Percentiles rank a stretch among this genome's conserved stretches.
Evolutionary conservation across 2,113 vertebrate genomes (phyloP).

Genomic region (Coptodon bakossiorum): DNA sequence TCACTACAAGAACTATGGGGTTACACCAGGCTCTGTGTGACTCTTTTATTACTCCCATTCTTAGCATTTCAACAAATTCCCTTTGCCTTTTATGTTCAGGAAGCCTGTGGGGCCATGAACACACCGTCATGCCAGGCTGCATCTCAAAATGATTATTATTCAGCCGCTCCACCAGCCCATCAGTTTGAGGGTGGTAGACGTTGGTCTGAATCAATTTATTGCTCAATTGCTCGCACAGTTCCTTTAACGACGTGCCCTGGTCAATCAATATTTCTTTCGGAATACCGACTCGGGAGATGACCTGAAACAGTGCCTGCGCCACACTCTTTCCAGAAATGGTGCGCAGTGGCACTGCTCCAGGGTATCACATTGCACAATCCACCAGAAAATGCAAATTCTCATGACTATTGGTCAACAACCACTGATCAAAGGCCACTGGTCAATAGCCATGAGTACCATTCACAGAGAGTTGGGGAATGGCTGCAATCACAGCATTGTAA

Average conservation of each 20-base stretch:
- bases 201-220: not conserved
- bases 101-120: not conserved
- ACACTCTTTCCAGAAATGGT: not conserved
- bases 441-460: too few relatives aligned
- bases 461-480: too few relatives aligned
- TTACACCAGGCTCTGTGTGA: too few relatives aligned
- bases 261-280: not conserved
- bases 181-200: not conserved
- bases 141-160: not conserved
- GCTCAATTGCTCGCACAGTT: not conserved
- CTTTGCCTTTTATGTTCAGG: too few relatives aligned
- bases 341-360: not conserved
- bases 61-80: too few relatives aligned
- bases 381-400: not conserved
- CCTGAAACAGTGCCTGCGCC: not conserved
- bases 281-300: not conserved
- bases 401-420: too few relatives aligned
- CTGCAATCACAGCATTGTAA: too few relatives aligned
- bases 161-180: not conserved
- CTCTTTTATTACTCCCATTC: too few relatives aligned
- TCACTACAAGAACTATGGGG: too few relatives aligned
- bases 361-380: not conserved
- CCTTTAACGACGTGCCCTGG: rapidly evolving
- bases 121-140: not conserved
- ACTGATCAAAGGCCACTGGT: too few relatives aligned